These are phyloP conservation scores for Gambusia holbrooki DNA, from an alignment of 2,113 vertebrate species.

Conservation along the genomic window DNA sequence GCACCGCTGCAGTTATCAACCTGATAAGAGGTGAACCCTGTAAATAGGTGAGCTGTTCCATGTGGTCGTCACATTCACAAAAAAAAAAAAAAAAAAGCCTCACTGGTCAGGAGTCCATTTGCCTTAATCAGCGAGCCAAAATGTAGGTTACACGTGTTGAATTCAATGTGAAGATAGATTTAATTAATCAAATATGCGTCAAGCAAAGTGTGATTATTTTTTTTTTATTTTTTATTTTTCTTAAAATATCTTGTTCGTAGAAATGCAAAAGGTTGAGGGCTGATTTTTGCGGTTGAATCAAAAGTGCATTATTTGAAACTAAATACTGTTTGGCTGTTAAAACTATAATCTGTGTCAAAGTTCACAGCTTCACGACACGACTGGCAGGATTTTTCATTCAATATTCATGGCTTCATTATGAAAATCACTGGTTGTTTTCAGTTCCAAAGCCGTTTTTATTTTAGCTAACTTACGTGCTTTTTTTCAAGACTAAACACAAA, in stretches of 20 bases:
- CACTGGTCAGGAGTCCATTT: not conserved
- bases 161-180: not conserved
- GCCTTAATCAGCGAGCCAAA: not conserved
- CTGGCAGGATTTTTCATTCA: not conserved
- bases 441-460: not conserved
- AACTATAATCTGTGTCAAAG: not conserved
- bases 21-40: slow-evolving; percentile 73
- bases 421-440: not conserved
- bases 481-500: too few relatives aligned
- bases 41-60: slow-evolving; percentile 34
- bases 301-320: not conserved
- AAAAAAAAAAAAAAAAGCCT: slow-evolving; percentile 12
- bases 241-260: not conserved
- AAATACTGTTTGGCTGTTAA: not conserved
- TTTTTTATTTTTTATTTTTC: not conserved
- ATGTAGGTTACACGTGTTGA: not conserved
- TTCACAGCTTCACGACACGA: not conserved
- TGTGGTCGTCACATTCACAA: not conserved
- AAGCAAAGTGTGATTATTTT: not conserved
- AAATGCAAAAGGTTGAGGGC: not conserved
- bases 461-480: too few relatives aligned
- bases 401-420: not conserved
- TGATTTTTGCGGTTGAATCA: not conserved
- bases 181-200: not conserved
- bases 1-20: slow-evolving; percentile 19